Conservation (phyloP, 2,888 invertebrate genomes). For the Euproctis similis region DNA sequence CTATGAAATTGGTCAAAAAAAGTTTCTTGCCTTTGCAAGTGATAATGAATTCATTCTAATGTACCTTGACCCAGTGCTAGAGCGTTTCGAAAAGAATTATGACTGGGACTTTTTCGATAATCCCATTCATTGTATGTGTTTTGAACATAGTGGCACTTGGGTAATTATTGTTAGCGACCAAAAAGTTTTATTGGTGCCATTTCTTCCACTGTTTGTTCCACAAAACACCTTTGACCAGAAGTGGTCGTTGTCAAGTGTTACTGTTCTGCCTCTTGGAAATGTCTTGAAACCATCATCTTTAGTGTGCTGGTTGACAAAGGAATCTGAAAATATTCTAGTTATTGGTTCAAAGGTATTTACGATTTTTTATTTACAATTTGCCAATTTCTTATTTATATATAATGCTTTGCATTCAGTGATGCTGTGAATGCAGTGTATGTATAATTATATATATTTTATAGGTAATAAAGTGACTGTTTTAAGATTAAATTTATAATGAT, state of each 20-base stretch:
- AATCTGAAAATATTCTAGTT: slow-evolving; percentile 81
- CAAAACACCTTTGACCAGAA: slow-evolving; percentile 62
- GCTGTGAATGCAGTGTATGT: no score
- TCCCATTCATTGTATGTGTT: slow-evolving; percentile 83
- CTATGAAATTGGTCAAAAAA: slow-evolving; percentile 66
- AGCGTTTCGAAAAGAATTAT: slow-evolving; percentile 53
- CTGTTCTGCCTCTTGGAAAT: slow-evolving; percentile 55
- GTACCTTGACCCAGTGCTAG: slow-evolving; percentile 52
- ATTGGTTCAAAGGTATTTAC: slow-evolving; percentile 78
- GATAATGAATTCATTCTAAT: slow-evolving; percentile 57
- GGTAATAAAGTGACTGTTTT: no score
- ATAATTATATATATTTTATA: no score
- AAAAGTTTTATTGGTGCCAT: slow-evolving; percentile 66
- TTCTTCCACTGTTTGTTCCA: slow-evolving; percentile 60
- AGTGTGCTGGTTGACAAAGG: slow-evolving; percentile 86
- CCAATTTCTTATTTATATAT: neutral
- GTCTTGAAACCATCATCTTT: slow-evolving; percentile 75
- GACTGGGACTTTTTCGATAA: slow-evolving; percentile 69
- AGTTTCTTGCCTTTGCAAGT: slow-evolving; percentile 63
- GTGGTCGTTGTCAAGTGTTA: slow-evolving; percentile 67
- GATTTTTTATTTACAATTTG: neutral
- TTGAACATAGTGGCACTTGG: slow-evolving; percentile 89
- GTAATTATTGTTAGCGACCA: slow-evolving; percentile 78
- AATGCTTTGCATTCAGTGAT: no score
- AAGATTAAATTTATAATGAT: no score